These are phyloP conservation scores for Ictidomys tridecemlineatus DNA, from an alignment of 2,113 vertebrate genomes.

Conservation along the genomic window DNA sequence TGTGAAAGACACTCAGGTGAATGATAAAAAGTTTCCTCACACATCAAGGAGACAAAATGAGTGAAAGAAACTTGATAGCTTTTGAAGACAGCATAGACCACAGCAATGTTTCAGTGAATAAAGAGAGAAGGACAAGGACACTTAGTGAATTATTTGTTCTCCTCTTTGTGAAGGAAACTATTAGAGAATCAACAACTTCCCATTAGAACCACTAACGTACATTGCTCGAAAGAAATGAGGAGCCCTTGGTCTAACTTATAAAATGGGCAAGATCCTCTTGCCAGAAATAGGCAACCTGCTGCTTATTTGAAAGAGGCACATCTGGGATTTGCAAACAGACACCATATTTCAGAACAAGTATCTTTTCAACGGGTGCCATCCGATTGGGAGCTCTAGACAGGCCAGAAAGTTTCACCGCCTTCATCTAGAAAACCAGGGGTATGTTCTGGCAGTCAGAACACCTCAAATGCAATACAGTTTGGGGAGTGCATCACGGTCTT, in stretches of 20 bases:
- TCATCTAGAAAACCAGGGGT: neutral
- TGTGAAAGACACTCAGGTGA: neutral
- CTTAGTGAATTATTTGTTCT: neutral
- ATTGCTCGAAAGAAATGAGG: neutral
- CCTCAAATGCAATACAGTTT: neutral
- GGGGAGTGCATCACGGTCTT: neutral
- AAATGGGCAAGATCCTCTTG: neutral
- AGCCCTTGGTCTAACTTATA: neutral
- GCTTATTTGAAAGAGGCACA: neutral
- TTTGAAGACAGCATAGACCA: neutral
- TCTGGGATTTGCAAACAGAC: rapidly evolving
- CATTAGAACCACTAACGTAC: neutral
- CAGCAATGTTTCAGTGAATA: neutral
- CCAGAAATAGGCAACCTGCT: neutral
- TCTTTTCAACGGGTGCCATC: neutral
- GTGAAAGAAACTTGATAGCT: neutral
- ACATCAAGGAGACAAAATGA: neutral
- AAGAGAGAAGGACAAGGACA: neutral
- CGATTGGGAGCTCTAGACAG: too few relatives aligned
- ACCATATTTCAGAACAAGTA: neutral
- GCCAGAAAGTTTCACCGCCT: neutral
- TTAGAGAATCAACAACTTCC: neutral
- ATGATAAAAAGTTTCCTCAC: neutral
- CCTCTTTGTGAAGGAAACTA: neutral
- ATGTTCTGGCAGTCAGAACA: neutral